Percentiles rank a stretch among this genome's conserved stretches.
phyloP scores from a whole-genome alignment of 2,113 vertebrate species.

The Strix uralensis region DNA sequence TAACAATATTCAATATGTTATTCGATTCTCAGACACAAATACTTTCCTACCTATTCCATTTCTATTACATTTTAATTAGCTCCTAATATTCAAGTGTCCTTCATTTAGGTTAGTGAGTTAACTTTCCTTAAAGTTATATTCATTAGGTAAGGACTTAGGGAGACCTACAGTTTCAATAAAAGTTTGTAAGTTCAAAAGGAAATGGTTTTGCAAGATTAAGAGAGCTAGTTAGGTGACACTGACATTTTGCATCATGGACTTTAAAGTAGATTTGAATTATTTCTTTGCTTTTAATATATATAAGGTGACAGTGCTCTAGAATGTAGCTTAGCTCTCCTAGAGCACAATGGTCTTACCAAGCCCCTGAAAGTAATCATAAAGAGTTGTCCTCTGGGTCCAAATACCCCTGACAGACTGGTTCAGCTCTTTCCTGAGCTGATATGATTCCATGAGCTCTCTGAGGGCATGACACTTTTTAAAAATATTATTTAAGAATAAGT shows the following conservation, averaged over 20 bases:
- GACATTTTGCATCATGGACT: background rate
- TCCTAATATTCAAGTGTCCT: background rate
- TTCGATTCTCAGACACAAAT: background rate
- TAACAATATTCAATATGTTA: background rate
- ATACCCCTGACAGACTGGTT: background rate
- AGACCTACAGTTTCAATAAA: background rate
- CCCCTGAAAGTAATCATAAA: background rate
- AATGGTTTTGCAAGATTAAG: background rate
- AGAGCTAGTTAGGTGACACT: background rate
- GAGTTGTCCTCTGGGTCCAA: background rate
- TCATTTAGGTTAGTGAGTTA: background rate
- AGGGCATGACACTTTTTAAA: background rate
- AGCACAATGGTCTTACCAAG: fast-evolving
- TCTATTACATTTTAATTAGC: background rate
- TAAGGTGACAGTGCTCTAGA: background rate
- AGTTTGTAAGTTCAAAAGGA: background rate
- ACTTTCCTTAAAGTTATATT: background rate
- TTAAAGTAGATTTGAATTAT: background rate
- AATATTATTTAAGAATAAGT: background rate
- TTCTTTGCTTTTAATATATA: background rate
- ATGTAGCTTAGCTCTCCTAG: background rate
- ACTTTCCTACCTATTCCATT: background rate
- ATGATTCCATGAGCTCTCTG: background rate
- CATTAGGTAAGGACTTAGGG: background rate
- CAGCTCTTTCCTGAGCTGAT: background rate